phyloP scores from a whole-genome alignment of 2,113 vertebrate genomes.

The Gymnocephalus cernua region DNA sequence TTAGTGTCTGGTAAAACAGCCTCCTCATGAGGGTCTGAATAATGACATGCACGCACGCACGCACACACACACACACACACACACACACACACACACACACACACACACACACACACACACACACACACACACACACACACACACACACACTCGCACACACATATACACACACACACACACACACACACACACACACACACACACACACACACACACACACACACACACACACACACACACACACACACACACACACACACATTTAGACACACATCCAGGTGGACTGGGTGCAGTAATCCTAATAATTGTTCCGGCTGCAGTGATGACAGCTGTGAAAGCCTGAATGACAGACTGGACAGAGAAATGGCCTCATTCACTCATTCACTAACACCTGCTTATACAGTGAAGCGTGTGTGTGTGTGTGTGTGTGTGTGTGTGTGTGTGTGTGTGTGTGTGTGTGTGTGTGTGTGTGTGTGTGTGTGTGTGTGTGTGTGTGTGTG shows the following conservation, averaged over 20 bases:
- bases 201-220: not conserved
- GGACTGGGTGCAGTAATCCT: constrained; percentile 34
- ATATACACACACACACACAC: not conserved
- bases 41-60: not conserved
- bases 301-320: constrained; percentile 60
- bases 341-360: constrained; percentile 48
- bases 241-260: constrained; percentile 10
- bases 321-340: constrained; percentile 49
- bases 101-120: no score
- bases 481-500: not conserved
- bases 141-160: constrained; percentile 9
- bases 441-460: not conserved
- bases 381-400: constrained; percentile 46
- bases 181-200: not conserved
- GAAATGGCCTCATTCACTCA: constrained; percentile 69
- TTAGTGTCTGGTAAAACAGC: not conserved
- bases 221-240: constrained; percentile 9
- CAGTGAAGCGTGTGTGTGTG: not conserved
- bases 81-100: no score
- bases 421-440: constrained; percentile 16
- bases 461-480: constrained; percentile 1
- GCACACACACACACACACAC: not conserved
- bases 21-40: not conserved
- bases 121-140: no score
- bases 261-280: constrained; percentile 26